These are phyloP conservation scores for Cheilosia scutellata DNA, from an alignment of 2,888 invertebrate species.

Conservation along the genomic window DNA sequence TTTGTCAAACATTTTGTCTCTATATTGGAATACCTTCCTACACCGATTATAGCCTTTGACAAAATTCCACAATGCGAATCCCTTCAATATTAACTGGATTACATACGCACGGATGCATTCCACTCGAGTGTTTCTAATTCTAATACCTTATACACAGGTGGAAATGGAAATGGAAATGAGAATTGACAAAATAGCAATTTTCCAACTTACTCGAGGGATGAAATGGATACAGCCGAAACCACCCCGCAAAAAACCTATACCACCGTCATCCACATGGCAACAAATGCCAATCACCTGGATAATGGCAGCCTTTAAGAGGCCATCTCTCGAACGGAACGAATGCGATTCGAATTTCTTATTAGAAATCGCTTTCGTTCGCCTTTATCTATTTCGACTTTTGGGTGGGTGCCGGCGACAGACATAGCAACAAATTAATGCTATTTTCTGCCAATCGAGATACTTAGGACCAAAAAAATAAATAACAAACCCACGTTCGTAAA, in stretches of 20 bases:
- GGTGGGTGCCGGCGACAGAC: constrained; percentile 8
- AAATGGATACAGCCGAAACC: constrained; percentile 16
- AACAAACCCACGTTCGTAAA: too few species aligned
- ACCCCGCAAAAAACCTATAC: not conserved
- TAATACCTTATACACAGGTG: constrained; percentile 57
- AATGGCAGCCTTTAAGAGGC: constrained; percentile 51
- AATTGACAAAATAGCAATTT: constrained; percentile 75
- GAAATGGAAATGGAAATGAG: constrained; percentile 61
- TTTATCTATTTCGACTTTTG: constrained; percentile 10
- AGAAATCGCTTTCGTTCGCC: constrained; percentile 56
- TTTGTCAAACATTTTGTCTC: constrained; percentile 15
- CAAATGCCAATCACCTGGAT: constrained; percentile 58
- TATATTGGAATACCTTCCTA: constrained; percentile 31
- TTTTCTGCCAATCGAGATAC: too few species aligned
- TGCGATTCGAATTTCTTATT: constrained; percentile 76
- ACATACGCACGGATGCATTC: constrained; percentile 67
- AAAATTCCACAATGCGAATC: constrained; percentile 66
- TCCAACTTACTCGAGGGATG: constrained; percentile 40
- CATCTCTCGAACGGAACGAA: constrained; percentile 70
- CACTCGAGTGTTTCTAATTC: constrained; percentile 70
- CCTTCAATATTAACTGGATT: constrained; percentile 68
- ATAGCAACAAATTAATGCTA: constrained; percentile 57
- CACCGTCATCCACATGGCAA: constrained; percentile 59
- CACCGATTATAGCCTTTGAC: constrained; percentile 49
- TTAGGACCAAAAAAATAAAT: too few species aligned